These are phyloP conservation scores for Falco cherrug DNA, from an alignment of 2,797 vertebrate genomes.

Conservation along the genomic window DNA sequence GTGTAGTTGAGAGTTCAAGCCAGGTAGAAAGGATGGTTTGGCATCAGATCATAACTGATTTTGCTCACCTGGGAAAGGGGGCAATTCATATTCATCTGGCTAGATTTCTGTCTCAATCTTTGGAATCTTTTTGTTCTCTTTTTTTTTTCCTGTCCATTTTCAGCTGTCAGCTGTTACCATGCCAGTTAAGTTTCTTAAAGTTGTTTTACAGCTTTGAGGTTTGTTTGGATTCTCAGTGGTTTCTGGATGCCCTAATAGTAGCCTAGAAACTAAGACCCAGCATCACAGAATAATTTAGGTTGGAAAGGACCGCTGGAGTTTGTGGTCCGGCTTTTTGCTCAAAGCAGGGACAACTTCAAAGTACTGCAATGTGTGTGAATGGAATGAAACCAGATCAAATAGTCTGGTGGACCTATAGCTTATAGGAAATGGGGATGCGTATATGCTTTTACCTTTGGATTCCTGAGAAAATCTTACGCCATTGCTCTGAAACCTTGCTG, in stretches of 20 bases:
- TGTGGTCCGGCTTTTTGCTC: neutral
- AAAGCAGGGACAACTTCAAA: neutral
- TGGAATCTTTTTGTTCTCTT: neutral
- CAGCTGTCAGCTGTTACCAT: neutral
- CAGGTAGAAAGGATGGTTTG: neutral
- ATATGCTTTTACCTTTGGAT: neutral
- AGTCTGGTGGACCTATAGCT: neutral
- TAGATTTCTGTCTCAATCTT: neutral
- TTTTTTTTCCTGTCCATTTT: neutral
- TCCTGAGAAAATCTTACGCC: neutral
- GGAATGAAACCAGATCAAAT: neutral
- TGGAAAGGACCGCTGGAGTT: neutral
- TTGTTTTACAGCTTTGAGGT: neutral
- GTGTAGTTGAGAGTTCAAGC: neutral
- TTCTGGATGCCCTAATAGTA: neutral
- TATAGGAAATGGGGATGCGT: neutral
- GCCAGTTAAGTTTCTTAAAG: neutral
- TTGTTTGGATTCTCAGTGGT: neutral
- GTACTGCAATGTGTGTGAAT: fast-evolving
- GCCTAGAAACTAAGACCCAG: neutral
- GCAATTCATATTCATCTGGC: neutral
- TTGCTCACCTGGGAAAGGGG: neutral
- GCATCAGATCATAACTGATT: neutral
- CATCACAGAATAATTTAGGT: neutral
- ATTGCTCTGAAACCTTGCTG: neutral